phyloP scores from a whole-genome alignment of 2,888 invertebrate species.

The Anthrax anthrax region DNA sequence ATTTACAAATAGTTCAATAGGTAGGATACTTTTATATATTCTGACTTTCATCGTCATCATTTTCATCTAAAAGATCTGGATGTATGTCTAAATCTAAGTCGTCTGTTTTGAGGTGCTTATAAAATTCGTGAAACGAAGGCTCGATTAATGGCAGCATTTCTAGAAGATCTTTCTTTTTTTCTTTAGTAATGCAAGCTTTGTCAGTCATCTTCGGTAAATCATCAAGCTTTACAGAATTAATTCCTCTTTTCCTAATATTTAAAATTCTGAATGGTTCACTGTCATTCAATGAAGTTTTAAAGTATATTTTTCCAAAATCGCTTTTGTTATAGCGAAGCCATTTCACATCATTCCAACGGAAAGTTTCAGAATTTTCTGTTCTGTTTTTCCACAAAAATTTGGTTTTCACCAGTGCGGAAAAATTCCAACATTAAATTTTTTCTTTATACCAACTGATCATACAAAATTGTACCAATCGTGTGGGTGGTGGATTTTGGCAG shows the following conservation, averaged over 20 bases:
- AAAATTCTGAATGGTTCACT: not conserved
- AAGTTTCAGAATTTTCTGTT: not conserved
- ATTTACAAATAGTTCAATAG: no score
- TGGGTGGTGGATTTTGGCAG: not conserved
- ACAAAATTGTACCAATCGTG: not conserved
- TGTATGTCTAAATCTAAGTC: no score
- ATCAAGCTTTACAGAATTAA: not conserved
- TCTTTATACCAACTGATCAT: not conserved
- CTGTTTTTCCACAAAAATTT: not conserved
- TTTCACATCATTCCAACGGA: not conserved
- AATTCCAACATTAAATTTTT: not conserved
- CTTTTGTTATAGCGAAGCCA: not conserved
- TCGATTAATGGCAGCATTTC: no score
- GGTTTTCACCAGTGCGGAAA: not conserved
- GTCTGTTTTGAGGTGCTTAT: no score
- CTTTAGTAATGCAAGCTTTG: no score
- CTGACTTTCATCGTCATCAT: no score
- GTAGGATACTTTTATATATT: no score
- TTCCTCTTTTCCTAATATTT: not conserved
- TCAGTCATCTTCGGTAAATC: no score
- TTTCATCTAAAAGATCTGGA: no score
- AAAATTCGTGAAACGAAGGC: no score
- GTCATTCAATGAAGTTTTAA: not conserved
- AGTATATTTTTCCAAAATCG: not conserved
- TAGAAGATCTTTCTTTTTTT: no score